phyloP scores from a whole-genome alignment of 2,113 vertebrate species.

The Mugil cephalus region DNA sequence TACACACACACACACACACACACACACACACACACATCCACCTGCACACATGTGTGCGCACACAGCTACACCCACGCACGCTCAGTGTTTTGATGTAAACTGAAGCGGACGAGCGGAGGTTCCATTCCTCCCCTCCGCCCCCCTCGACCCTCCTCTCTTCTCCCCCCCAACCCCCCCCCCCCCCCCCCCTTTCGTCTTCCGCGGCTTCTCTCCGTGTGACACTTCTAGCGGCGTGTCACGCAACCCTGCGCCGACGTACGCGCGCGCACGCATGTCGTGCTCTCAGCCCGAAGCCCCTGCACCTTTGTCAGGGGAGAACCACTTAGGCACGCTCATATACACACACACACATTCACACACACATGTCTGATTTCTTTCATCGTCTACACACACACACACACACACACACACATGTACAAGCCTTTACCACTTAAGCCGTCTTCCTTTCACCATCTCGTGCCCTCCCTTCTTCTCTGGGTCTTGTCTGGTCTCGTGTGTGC shows the following conservation, averaged over 20 bases:
- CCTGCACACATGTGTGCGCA: conserved; percentile 39
- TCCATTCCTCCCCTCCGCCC: conserved; percentile 51
- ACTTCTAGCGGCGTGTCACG: conserved; percentile 75
- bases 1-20: conserved; percentile 31
- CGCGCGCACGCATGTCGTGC: conserved; percentile 48
- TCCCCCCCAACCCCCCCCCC: conserved; percentile 35
- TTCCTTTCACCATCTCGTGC: conserved; percentile 66
- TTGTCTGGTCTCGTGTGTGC: conserved; percentile 70
- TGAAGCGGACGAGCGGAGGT: conserved; percentile 70
- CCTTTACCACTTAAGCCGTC: conserved; percentile 51
- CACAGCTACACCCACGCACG: conserved; percentile 39
- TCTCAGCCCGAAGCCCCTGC: conserved; percentile 61
- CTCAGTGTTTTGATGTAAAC: conserved; percentile 74
- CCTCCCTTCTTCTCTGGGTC: conserved; percentile 49
- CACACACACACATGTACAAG: conserved; percentile 23
- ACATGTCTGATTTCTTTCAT: conserved; percentile 47
- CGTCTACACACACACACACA: conserved; percentile 16
- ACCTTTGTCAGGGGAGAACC: conserved; percentile 71
- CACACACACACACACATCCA: conserved; percentile 31
- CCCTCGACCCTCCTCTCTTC: conserved; percentile 33
- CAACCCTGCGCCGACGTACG: conserved; percentile 63
- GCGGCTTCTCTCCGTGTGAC: conserved; percentile 66
- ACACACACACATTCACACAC: conserved; percentile 64
- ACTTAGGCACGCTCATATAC: conserved; percentile 68
- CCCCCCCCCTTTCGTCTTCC: conserved; percentile 30